phyloP scores from a whole-genome alignment of 2,113 vertebrate species.

The Peucedramus taeniatus region DNA sequence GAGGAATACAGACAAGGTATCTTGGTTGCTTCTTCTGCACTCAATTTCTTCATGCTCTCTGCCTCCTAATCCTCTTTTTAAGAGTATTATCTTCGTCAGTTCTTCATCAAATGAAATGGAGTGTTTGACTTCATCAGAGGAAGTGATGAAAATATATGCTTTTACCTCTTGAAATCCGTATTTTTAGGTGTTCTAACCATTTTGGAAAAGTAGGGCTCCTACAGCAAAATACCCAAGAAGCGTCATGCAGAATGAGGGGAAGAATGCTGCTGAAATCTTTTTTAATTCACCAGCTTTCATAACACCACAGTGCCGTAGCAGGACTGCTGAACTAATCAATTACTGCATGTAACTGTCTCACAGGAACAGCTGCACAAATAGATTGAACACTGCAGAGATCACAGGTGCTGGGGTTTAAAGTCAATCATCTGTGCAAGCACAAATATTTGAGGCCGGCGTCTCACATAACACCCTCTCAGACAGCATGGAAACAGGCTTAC shows the following conservation, averaged over 20 bases:
- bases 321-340: slow-evolving; percentile 41
- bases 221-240: not conserved
- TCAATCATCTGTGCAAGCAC: slow-evolving; percentile 31
- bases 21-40: not conserved
- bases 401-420: slow-evolving; percentile 40
- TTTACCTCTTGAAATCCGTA: not conserved
- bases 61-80: not conserved
- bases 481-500: slow-evolving; percentile 31
- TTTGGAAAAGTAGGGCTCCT: not conserved
- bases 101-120: not conserved
- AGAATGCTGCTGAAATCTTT: not conserved
- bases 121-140: not conserved
- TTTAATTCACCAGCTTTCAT: not conserved
- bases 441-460: not conserved
- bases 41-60: not conserved
- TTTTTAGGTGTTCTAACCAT: not conserved
- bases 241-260: not conserved
- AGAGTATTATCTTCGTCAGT: not conserved
- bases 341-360: not conserved
- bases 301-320: not conserved
- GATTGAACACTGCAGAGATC: slow-evolving; percentile 17
- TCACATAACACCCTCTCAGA: slow-evolving; percentile 5
- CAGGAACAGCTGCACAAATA: slow-evolving; percentile 48
- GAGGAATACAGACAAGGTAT: not conserved
- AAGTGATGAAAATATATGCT: not conserved